Percentiles rank a stretch among this genome's conserved stretches.
Evolutionary conservation across 1,140 invertebrate genomes (phyloP).

Genomic region (Aplysia californica): DNA sequence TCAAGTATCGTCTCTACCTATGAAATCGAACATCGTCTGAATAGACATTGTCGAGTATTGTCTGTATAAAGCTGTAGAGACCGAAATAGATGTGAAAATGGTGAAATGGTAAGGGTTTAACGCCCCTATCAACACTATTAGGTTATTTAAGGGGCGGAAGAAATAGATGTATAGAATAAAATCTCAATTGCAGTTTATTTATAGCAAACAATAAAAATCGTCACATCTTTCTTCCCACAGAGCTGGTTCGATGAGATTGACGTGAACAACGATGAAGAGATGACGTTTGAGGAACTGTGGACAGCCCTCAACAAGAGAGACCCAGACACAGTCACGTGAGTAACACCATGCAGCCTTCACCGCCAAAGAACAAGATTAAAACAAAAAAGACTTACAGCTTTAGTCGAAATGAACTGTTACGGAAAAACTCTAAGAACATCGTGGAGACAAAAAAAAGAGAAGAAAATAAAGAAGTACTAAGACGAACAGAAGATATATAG

Average conservation of each 20-base stretch:
- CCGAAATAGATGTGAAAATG: neutral
- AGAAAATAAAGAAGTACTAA: neutral
- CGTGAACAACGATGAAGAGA: constrained; percentile 3
- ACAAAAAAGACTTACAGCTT: neutral
- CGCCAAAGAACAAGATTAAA: neutral
- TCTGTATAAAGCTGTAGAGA: neutral
- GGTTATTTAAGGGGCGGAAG: too few relatives aligned
- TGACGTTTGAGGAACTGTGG: constrained; percentile 8
- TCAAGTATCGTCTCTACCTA: too few relatives aligned
- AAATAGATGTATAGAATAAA: neutral
- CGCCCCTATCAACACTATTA: too few relatives aligned
- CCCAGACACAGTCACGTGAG: neutral
- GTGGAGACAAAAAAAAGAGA: neutral
- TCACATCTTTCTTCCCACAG: neutral
- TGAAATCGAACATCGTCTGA: too few relatives aligned
- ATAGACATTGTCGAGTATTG: too few relatives aligned
- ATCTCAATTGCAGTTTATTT: neutral
- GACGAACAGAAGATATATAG: neutral
- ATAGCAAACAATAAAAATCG: too few relatives aligned
- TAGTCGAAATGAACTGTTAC: neutral
- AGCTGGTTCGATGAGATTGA: constrained; percentile 9
- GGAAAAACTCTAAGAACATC: neutral
- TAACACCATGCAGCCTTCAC: neutral
- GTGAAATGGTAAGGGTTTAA: too few relatives aligned
- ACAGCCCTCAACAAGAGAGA: neutral